These are phyloP conservation scores for Eudasyphora cyanicolor DNA, from an alignment of 2,888 invertebrate genomes.

Conservation along the genomic window DNA sequence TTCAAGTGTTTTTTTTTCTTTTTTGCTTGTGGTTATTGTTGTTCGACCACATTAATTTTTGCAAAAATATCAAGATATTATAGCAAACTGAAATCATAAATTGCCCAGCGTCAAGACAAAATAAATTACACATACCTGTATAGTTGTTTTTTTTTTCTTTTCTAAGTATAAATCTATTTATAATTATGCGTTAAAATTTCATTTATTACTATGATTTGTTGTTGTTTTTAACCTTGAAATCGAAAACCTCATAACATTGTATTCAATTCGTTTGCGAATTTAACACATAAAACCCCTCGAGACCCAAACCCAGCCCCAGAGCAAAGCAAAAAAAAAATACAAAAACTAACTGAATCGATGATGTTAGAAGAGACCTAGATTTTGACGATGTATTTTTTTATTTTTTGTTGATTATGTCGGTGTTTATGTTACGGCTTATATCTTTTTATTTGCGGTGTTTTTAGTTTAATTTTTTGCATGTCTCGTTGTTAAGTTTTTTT, in stretches of 20 bases:
- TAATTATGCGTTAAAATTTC: conserved; percentile 37
- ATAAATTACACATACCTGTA: background rate
- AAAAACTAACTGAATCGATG: background rate
- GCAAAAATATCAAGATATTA: background rate
- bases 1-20: background rate
- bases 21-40: background rate
- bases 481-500: conserved; percentile 2
- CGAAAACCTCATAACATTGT: conserved; percentile 58
- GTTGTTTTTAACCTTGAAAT: conserved; percentile 55
- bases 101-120: background rate
- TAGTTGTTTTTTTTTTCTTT: background rate
- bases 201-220: conserved; percentile 38
- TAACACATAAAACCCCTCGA: background rate
- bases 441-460: background rate
- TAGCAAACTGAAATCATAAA: background rate
- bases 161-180: conserved; percentile 34
- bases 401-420: background rate
- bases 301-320: background rate
- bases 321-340: too few species aligned
- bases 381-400: background rate
- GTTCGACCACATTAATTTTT: background rate
- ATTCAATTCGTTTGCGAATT: conserved; percentile 26
- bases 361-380: conserved; percentile 50
- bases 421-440: background rate
- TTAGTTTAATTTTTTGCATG: conserved; percentile 5